Evolutionary conservation across 2,888 invertebrate genomes (phyloP), one percentile per base, ranked within the genome.

Genomic region (Calephelis perditalis): DNA sequence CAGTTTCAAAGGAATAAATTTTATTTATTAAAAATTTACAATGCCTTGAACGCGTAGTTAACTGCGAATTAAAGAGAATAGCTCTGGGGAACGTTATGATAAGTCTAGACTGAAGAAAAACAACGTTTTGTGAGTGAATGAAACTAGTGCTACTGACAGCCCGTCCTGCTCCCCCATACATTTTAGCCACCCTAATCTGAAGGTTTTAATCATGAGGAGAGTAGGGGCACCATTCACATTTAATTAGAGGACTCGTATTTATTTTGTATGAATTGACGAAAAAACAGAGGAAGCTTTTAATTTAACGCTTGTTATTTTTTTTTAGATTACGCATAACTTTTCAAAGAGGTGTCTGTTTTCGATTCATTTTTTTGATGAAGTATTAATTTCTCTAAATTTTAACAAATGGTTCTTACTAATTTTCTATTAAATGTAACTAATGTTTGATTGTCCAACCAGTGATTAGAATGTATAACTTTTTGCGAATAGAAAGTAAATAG

Each of bases 131-230:
- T 65, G 62, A 66, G 61, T 62, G 67, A 65, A 62, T 60, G 63
- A 61, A 62, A 65, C 58, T 63, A 65, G 57, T 58, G 59, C 44
- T 62, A 59, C 46, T 56, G 59, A 52, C 56, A 56, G 59, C 35
- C 54, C 56, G 61, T 58, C 57, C 63, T 47, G 57, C 56, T 62
- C 64, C 65, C 69, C 61, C 61, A 66, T 54, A 44, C 61, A 56
- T 65, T 63, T 66, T 63, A 65, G 64, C 66, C 64, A 68, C 71
- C 71, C 72, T 71, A 70, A 71, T 68, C 71, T 69, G 68, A 67
- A 64, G 67, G 67, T 69, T 72, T 70, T 68, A 72, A 71, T 70
- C 71, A 70, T 64, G 63, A 61, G 61, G 62, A 36, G 9, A 44
- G 54, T 70, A 62, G 60, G 52, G 60, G 57, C 52, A 58, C 68